These are phyloP conservation scores for Pseudobourletiella spinata DNA, from an alignment of 1,140 invertebrate species.

Conservation along the genomic window DNA sequence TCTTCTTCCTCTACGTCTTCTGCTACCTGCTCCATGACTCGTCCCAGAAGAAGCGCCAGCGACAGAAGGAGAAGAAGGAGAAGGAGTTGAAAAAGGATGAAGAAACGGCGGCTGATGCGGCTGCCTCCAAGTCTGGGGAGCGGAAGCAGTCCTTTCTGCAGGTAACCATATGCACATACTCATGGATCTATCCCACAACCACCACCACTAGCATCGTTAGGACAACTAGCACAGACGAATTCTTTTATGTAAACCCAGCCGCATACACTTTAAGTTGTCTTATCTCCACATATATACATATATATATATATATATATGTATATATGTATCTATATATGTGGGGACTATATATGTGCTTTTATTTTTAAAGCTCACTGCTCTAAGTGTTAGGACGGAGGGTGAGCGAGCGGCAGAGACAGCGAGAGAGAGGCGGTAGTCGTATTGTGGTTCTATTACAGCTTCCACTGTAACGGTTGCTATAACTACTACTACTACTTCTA, in stretches of 20 bases:
- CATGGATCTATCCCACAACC: too few relatives aligned
- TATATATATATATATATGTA: too few relatives aligned
- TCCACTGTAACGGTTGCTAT: too few relatives aligned
- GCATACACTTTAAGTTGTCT: neutral
- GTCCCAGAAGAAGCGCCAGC: conserved; percentile 62
- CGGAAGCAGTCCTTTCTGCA: conserved; percentile 35
- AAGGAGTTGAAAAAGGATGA: conserved; percentile 45
- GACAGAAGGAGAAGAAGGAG: conserved; percentile 56
- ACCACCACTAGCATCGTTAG: too few relatives aligned
- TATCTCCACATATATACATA: neutral
- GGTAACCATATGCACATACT: conserved; percentile 17
- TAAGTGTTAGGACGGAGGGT: neutral
- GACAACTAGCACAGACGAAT: too few relatives aligned
- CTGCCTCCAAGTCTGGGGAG: conserved; percentile 43
- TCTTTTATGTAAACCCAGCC: too few relatives aligned
- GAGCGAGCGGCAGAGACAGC: neutral
- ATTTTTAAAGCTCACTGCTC: too few relatives aligned
- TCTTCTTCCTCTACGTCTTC: conserved; percentile 93
- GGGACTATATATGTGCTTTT: too few relatives aligned
- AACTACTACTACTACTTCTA: too few relatives aligned
- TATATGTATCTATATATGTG: too few relatives aligned
- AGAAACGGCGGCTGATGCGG: conserved; percentile 44
- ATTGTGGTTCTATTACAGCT: too few relatives aligned
- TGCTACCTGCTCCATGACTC: conserved; percentile 90
- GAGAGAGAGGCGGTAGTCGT: neutral